Conservation (phyloP, 2,113 vertebrate species). For the Bolborhynchus lineola region DNA sequence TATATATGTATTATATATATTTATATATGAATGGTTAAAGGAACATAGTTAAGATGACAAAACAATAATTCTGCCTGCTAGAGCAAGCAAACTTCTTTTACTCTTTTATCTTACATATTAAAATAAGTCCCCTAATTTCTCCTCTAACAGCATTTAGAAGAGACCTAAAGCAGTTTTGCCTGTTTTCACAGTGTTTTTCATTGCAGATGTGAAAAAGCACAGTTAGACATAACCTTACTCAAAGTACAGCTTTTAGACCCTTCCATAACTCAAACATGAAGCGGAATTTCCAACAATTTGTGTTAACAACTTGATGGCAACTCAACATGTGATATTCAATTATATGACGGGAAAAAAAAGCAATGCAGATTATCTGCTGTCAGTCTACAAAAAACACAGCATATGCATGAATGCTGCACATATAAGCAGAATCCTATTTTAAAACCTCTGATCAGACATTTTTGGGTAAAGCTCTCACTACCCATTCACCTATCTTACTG, state of each 20-base stretch:
- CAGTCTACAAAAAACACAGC: background rate
- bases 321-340: background rate
- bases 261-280: background rate
- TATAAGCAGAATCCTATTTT: background rate
- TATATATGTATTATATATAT: background rate
- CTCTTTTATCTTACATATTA: background rate
- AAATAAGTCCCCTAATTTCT: background rate
- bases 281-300: background rate
- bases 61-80: background rate
- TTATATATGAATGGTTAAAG: background rate
- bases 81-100: background rate
- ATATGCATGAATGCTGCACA: fast-evolving
- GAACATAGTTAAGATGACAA: background rate
- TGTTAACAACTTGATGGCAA: background rate
- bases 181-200: background rate
- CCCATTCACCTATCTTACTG: background rate
- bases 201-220: background rate
- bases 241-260: background rate
- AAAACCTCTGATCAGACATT: background rate
- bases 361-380: background rate
- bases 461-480: background rate
- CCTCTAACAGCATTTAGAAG: background rate
- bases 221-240: background rate
- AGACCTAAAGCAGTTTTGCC: background rate
- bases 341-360: fast-evolving